phyloP scores from a whole-genome alignment of 2,797 vertebrate species.

The Poeciliopsis gracilis region DNA sequence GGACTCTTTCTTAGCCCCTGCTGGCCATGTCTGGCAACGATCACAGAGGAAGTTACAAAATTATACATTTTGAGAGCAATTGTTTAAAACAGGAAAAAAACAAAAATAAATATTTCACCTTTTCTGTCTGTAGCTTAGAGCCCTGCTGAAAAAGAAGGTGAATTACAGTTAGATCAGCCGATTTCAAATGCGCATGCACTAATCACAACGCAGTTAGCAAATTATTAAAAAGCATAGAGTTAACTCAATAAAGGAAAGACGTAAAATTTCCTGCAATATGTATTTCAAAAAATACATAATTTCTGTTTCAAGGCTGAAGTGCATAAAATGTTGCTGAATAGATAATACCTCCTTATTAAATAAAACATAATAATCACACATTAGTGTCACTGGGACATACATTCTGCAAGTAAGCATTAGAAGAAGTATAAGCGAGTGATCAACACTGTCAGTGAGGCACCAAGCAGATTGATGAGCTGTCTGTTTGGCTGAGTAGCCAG shows the following conservation, averaged over 20 bases:
- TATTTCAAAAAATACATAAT: not conserved
- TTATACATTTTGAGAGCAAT: not conserved
- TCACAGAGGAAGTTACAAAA: not conserved
- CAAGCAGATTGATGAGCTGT: conserved; percentile 16
- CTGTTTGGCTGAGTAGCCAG: conserved; percentile 37
- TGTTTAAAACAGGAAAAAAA: not conserved
- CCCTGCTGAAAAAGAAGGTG: conserved; percentile 54
- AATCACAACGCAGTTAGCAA: not conserved
- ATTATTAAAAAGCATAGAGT: not conserved
- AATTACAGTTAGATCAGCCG: conserved; percentile 1
- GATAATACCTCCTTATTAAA: not conserved
- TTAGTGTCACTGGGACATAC: not conserved
- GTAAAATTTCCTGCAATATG: not conserved
- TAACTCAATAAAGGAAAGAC: not conserved
- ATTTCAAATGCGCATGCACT: not conserved
- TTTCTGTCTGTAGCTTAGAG: conserved; percentile 60
- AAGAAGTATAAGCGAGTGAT: not conserved
- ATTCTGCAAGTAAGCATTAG: not conserved
- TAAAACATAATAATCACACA: not conserved
- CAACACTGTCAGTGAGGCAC: conserved; percentile 7
- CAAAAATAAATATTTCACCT: conserved; percentile 44
- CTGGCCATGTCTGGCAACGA: conserved; percentile 61
- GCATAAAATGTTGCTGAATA: not conserved
- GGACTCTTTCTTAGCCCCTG: conserved; percentile 55
- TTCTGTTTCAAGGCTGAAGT: not conserved